Evolutionary conservation across 1,140 invertebrate genomes (phyloP), one percentile per base, ranked within the genome.

Genomic region (Venustaconcha ellipsiformis): DNA sequence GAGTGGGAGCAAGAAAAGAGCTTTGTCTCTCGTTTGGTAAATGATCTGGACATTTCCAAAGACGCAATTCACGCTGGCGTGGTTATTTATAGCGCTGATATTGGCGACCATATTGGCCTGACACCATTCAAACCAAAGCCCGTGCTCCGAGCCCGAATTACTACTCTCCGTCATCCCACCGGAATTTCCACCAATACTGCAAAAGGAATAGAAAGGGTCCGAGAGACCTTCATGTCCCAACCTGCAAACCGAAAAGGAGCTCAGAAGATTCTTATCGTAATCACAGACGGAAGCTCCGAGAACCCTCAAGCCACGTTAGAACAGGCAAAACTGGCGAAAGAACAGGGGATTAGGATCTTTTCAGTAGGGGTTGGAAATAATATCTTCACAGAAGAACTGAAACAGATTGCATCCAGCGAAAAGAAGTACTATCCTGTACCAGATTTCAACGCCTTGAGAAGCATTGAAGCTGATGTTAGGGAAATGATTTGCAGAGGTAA

Each of bases 211-310:
- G 71, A 63, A 20, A 72, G 78, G 18, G 76, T 83, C 23, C 64
- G 80, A 14, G 64, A 82, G 59, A 82, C 84, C 70, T 82, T 84
- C 65, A 67, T 23, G 58, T 80, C 66, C 18, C 73, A 48, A 78
- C 77, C 65, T 58, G 68, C 64, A 71, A 37, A 67, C 20, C 23
- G 71, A 18, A 72, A 64, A n/a, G 70, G 69, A 26, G 80, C 78
- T 26, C 83, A 78, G 23, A 83, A 82, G 64, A 82, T 84, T 62
- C 76, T 78, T 17, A 86, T 88, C 17, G 85, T 88, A 20, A 86
- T 87, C 67, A 88, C 86, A 2, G 85, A 88, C 74, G 85, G 86
- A 48, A 77, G 80, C 72, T 86, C 84, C 1, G 80, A 78, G 60
- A 80, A 80, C 68, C 82, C 83, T 11, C 69, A 78, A 57, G 77